Conservation (phyloP, 2,797 vertebrate genomes). For the Schizopygopsis pylzovi region DNA sequence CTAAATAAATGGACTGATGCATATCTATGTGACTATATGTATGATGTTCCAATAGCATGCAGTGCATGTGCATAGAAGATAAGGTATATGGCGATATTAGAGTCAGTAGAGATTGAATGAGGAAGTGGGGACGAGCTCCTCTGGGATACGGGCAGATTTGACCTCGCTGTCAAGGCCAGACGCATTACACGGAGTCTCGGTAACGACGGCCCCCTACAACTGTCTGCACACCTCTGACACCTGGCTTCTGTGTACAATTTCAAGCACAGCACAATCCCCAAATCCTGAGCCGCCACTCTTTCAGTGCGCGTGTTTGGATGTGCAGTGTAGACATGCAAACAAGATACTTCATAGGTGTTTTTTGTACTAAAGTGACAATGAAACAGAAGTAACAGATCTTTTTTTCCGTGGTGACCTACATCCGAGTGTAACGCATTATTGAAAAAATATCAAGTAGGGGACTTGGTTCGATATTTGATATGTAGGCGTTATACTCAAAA, state of each 20-base stretch:
- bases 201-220: slow-evolving; percentile 57
- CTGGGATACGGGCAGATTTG: slow-evolving; percentile 32
- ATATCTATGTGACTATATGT: background rate
- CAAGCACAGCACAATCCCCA: slow-evolving; percentile 1
- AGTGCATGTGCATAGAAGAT: slow-evolving; percentile 2
- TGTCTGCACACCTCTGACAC: slow-evolving; percentile 36
- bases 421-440: background rate
- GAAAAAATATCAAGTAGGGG: background rate
- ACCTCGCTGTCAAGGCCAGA: slow-evolving; percentile 69
- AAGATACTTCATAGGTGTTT: background rate
- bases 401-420: background rate
- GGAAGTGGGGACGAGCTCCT: slow-evolving; percentile 22
- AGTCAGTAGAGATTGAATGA: background rate
- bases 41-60: slow-evolving; percentile 24
- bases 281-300: background rate
- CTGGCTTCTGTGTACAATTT: slow-evolving; percentile 22
- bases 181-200: slow-evolving; percentile 75
- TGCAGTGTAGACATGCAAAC: background rate
- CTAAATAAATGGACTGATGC: background rate
- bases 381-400: background rate
- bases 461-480: background rate
- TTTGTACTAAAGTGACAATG: background rate
- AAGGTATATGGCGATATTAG: background rate
- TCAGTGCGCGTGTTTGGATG: background rate
- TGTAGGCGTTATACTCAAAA: background rate